Evolutionary conservation across 2,888 invertebrate genomes (phyloP).

Genomic region (Eristalis intricaria): DNA sequence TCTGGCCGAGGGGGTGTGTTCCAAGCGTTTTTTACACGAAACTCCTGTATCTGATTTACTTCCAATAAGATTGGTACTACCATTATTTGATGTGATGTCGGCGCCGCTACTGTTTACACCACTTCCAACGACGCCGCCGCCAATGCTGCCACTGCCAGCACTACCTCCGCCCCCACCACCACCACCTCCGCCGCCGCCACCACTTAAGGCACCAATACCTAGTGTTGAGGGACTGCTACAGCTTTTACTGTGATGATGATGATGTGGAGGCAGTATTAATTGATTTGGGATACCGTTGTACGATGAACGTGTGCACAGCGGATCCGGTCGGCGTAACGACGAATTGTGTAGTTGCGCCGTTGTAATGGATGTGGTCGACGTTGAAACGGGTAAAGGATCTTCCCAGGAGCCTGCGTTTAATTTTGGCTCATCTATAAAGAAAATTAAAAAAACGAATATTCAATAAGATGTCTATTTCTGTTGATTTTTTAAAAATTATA

Average conservation of each 20-base stretch:
- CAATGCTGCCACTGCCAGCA: conserved; percentile 54
- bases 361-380: conserved; percentile 77
- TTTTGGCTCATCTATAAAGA: conserved; percentile 88
- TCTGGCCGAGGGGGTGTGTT: conserved; percentile 77
- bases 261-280: conserved; percentile 75
- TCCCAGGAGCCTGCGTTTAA: conserved; percentile 90
- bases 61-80: conserved; percentile 37
- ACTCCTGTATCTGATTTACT: conserved; percentile 80
- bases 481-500: background rate
- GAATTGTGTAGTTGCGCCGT: conserved; percentile 78
- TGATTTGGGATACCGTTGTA: conserved; percentile 75
- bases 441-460: conserved; percentile 46
- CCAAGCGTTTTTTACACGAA: conserved; percentile 74
- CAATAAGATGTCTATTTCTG: background rate
- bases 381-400: conserved; percentile 82
- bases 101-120: conserved; percentile 72
- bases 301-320: conserved; percentile 74
- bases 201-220: conserved; percentile 56
- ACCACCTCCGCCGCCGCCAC: conserved; percentile 32
- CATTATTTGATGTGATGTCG: conserved; percentile 59
- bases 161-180: conserved; percentile 60
- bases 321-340: conserved; percentile 77
- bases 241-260: conserved; percentile 74
- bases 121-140: conserved; percentile 67
- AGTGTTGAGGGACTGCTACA: conserved; percentile 65